Evolutionary conservation across 2,797 vertebrate species (phyloP).

Genomic region (Sarcoramphus papa): DNA sequence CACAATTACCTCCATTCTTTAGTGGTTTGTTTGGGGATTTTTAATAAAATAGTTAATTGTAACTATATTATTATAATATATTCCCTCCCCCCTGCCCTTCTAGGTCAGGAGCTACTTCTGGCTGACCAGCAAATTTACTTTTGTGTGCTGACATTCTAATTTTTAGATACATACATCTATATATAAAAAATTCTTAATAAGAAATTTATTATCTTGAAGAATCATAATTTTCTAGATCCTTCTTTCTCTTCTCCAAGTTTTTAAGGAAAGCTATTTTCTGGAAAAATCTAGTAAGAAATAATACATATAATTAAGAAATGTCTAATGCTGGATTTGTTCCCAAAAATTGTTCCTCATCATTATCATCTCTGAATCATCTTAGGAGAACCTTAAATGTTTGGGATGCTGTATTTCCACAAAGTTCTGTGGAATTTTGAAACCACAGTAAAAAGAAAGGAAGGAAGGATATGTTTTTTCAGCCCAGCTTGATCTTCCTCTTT

Average conservation of each 20-base stretch:
- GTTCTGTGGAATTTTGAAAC: not conserved
- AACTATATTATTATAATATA: not conserved
- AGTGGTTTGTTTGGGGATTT: not conserved
- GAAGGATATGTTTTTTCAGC: not conserved
- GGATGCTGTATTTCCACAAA: not conserved
- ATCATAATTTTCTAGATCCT: not conserved
- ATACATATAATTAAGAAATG: not conserved
- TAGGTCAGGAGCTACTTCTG: not conserved
- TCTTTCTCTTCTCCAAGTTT: not conserved
- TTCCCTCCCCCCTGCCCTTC: not conserved
- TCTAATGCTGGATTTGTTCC: not conserved
- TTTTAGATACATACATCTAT: not conserved
- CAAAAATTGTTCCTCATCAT: not conserved
- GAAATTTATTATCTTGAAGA: not conserved
- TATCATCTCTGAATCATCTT: not conserved
- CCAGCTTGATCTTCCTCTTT: not conserved
- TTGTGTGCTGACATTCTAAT: not conserved
- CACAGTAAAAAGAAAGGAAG: not conserved
- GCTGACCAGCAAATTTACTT: not conserved
- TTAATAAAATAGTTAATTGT: not conserved
- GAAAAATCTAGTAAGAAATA: not conserved
- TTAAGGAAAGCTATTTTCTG: not conserved
- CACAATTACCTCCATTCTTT: not conserved
- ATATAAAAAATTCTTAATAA: not conserved
- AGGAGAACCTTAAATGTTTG: not conserved